Conservation (phyloP, 2,113 vertebrate species). For the Sus scrofa region DNA sequence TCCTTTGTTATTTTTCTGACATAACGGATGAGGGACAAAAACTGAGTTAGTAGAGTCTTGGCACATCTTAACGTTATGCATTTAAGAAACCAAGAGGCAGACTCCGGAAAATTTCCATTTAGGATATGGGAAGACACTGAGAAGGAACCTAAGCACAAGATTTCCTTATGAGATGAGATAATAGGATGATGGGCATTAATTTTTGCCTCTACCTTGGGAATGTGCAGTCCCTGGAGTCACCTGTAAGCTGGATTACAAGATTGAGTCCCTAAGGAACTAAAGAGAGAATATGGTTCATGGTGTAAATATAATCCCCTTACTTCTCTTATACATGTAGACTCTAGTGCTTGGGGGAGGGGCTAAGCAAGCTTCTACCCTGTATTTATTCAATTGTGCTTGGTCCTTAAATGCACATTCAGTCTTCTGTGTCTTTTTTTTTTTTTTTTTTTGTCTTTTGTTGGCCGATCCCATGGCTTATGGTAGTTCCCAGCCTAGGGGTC, state of each 20-base stretch:
- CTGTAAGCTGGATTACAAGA: background rate
- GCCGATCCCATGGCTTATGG: too few species aligned
- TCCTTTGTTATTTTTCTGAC: too few species aligned
- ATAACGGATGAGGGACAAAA: too few species aligned
- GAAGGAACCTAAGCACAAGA: too few species aligned
- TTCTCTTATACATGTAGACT: background rate
- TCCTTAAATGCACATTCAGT: background rate
- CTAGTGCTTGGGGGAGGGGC: background rate
- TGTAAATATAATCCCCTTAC: background rate
- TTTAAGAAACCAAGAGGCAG: too few species aligned
- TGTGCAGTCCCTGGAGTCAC: background rate
- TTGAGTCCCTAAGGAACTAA: background rate
- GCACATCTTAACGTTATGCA: too few species aligned
- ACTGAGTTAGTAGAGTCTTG: too few species aligned
- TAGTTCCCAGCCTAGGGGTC: too few species aligned
- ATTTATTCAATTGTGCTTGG: background rate
- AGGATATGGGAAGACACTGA: too few species aligned
- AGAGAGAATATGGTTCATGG: background rate
- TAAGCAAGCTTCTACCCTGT: background rate
- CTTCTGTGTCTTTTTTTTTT: too few species aligned
- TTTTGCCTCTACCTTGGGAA: background rate
- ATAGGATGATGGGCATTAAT: background rate
- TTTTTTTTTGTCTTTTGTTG: too few species aligned
- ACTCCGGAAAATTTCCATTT: too few species aligned
- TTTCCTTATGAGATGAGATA: background rate